Evolutionary conservation across 2,113 vertebrate species (phyloP).

Genomic region (Dolichotis patagonum): DNA sequence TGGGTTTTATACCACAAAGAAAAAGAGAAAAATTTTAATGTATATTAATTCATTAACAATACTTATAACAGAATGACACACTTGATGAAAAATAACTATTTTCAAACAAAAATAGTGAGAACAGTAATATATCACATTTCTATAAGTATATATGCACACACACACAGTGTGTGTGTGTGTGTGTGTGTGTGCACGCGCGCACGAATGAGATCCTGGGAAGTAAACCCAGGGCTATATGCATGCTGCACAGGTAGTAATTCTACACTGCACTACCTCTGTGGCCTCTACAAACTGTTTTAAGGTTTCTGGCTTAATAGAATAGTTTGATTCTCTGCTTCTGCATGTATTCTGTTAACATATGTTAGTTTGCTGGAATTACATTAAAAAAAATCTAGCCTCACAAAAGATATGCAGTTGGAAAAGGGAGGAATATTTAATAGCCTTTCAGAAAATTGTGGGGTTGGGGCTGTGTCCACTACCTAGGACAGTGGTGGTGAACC

Average conservation of each 20-base stretch:
- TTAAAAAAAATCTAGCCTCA: background rate
- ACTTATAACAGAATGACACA: background rate
- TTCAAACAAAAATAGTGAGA: background rate
- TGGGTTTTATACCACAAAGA: background rate
- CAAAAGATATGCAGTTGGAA: background rate
- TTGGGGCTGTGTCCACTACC: background rate
- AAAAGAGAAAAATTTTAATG: background rate
- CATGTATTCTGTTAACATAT: slow-evolving; percentile 16
- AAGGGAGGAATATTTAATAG: slow-evolving; percentile 28
- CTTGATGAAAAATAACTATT: slow-evolving; percentile 10
- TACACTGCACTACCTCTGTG: background rate
- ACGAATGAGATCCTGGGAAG: background rate
- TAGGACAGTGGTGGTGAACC: background rate
- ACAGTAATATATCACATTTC: background rate
- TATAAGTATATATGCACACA: background rate
- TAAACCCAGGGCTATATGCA: background rate
- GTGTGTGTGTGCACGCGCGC: background rate
- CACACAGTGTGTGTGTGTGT: background rate
- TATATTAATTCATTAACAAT: slow-evolving; percentile 27
- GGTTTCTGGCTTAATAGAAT: background rate
- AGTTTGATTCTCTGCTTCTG: background rate
- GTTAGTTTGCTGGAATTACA: slow-evolving; percentile 4
- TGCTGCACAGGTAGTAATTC: background rate
- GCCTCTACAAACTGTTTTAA: background rate
- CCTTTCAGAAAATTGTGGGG: background rate